Evolutionary conservation across 2,113 vertebrate genomes (phyloP), one percentile per base, ranked within the genome.

Genomic region (Halichoeres trimaculatus): DNA sequence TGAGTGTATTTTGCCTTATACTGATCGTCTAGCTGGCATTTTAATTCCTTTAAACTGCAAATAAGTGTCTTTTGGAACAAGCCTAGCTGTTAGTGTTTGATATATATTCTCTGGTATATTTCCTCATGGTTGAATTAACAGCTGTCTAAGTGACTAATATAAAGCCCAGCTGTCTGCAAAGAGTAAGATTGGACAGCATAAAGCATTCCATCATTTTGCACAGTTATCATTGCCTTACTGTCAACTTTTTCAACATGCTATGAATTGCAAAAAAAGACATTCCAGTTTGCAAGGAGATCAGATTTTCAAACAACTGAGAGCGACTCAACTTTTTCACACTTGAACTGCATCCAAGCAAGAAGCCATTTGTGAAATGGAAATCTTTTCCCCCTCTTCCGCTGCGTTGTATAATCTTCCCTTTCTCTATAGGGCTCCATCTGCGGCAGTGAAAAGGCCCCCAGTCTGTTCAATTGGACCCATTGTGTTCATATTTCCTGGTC

Each of bases 351-450:
- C 84, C 78, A 88, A 85, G 52, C 74, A 78, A 76, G 61, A 88
- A 71, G 56, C 66, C 58, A 78, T 89, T 91, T 76, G 70, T 79
- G 64, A 71, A 86, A 80, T 79, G 67, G 74, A 61, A 66, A 69
- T 84, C 51, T 56, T 47, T 56, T 74, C 53, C 64, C 45, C 71
- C 67, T 74, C 72, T 70, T 84, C 76, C 63, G 65, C 83, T 71
- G 62, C 71, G 36, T 81, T 57, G 73, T 71, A 77, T 88, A 76
- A 87, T 88, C 87, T 87, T 72, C 85, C 56, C 54, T 84, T 82
- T 67, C 70, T 90, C 68, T 72, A 77, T 73, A 69, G 73, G 52
- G 50, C 64, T 87, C 88, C 88, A 92, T 92, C 88, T 92, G 89
- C 62, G 74, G 59, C 71, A 54, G 47, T 90, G 71, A 80, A 92